These are phyloP conservation scores for Pogonognathellus flavescens DNA, from an alignment of 1,140 invertebrate species.

Conservation along the genomic window DNA sequence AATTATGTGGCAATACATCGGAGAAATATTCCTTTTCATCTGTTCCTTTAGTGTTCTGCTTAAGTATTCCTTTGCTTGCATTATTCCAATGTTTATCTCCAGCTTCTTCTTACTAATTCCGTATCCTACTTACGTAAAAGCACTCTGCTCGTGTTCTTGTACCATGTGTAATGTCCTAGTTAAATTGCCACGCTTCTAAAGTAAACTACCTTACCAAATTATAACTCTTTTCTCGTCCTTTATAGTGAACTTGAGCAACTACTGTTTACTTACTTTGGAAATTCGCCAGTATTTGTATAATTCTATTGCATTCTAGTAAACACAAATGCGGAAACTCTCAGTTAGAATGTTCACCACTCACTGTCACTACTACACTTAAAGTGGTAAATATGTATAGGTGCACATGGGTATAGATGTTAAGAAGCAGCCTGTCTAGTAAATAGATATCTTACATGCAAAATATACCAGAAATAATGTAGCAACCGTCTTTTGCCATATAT, in stretches of 20 bases:
- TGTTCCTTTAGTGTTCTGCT: background rate
- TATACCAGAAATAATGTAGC: too few relatives aligned
- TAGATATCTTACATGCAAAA: too few relatives aligned
- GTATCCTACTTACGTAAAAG: background rate
- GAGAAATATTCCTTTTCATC: conserved; percentile 45
- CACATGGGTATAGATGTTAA: too few relatives aligned
- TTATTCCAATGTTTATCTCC: conserved; percentile 12
- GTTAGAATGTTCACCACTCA: too few relatives aligned
- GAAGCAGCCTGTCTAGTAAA: too few relatives aligned
- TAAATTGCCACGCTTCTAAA: conserved; percentile 5
- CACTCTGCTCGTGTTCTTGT: background rate
- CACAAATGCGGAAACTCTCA: too few relatives aligned
- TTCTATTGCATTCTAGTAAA: too few relatives aligned
- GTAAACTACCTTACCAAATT: conserved; percentile 12
- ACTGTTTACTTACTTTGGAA: conserved; percentile 1
- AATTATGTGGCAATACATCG: conserved; percentile 49
- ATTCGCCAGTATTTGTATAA: conserved; percentile 10
- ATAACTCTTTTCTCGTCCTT: conserved; percentile 7
- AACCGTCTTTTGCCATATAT: too few relatives aligned
- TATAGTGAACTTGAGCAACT: background rate
- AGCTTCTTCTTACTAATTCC: background rate
- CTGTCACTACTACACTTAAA: too few relatives aligned
- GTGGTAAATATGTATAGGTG: too few relatives aligned
- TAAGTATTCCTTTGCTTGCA: conserved; percentile 5
- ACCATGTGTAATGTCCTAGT: conserved; percentile 21